Base-by-base conservation (phyloP, 2,113 vertebrate genomes). In the Centropristis striata region DNA sequence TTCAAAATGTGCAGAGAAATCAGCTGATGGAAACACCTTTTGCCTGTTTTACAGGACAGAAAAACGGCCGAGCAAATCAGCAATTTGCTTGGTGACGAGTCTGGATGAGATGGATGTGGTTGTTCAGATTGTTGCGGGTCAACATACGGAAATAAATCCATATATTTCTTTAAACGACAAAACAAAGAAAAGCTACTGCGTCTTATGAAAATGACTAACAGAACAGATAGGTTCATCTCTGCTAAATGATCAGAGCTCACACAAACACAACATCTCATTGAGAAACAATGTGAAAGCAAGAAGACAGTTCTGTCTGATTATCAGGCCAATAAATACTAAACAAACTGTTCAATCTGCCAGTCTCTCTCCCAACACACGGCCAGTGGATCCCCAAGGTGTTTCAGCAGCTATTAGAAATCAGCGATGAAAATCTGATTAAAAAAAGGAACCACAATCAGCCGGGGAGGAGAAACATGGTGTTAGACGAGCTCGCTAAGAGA, bases 391-490 rank as follows among this genome's bases (percentile, higher is more conserved):
- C 14, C 49, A 46, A 16, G 5, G 16, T 55, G 37, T 23, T 65
- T 46, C 0, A 0, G 39, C 14, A 3, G 49, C 55, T 65, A 23
- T 37, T 75, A 37, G 49, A 64, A 75, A 57, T 25, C 54, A 23
- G 8, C 12, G 9, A 60, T 57, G n/a, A 27, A 74, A 63, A 53
- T 18, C 60, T 20, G 50, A 75, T 63, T 14, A 21, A 54, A 54
- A 21, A 54, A 54, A 75, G 27, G 37, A 63, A 46, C 5, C 41
- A 27, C 10, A 44, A 25, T 13, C 16, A 25, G 18, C 10, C 0
- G 53, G 66, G 59, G 47, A 44, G 25, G 23, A 50, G 60, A 27
- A 44, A 12, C 37, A 25, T 25, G 36, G 10, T 58, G 16, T 23
- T 25, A 4, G 8, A 61, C 5, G 39, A 60, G 13, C 25, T 4